Conservation (phyloP, 2,113 vertebrate species). For the Ptilonorhynchus violaceus region DNA sequence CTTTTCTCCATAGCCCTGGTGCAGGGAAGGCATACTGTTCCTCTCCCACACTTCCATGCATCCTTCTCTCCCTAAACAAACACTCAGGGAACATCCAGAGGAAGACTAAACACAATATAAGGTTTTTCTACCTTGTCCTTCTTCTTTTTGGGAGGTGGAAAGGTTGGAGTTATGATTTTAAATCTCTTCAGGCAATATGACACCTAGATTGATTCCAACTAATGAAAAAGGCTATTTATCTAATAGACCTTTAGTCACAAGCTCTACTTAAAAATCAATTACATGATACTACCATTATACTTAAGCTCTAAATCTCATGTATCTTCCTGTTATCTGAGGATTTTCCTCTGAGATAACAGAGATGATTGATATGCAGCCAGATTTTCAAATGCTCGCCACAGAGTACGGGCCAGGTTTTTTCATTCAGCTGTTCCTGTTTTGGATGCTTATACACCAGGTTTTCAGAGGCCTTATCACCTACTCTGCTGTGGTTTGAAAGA, state of each 20-base stretch:
- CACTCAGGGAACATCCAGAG: neutral
- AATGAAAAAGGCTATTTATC: constrained; percentile 48
- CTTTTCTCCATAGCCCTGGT: neutral
- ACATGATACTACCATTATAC: constrained; percentile 23
- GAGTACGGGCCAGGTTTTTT: neutral
- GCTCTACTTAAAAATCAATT: constrained; percentile 53
- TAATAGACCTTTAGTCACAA: constrained; percentile 34
- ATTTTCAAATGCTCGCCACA: constrained; percentile 18
- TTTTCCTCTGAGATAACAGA: constrained; percentile 44
- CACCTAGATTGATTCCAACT: neutral
- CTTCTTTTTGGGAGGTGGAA: neutral
- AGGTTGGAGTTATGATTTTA: neutral
- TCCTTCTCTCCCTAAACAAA: neutral
- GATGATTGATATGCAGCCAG: neutral
- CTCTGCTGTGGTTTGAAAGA: neutral
- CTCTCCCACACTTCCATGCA: neutral
- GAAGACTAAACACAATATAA: neutral
- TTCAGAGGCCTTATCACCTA: neutral
- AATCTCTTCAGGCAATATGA: neutral
- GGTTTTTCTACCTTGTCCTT: neutral
- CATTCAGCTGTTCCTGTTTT: neutral
- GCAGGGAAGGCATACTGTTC: neutral
- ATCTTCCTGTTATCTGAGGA: constrained; percentile 53
- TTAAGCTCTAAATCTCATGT: constrained; percentile 47
- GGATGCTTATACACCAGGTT: neutral